phyloP scores from a whole-genome alignment of 2,113 vertebrate species.

The Antechinus flavipes region DNA sequence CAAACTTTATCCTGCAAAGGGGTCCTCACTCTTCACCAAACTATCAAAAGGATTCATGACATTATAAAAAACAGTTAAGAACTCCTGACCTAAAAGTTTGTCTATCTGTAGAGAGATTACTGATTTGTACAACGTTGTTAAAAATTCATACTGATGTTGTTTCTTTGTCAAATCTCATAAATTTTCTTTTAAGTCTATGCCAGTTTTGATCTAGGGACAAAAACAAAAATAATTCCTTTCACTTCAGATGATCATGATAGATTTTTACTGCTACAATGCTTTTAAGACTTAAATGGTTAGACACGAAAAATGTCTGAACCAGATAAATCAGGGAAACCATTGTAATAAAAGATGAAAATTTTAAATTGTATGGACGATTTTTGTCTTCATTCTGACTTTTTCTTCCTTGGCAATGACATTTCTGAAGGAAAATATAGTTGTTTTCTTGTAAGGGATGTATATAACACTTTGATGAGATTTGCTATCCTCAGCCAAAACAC shows the following conservation, averaged over 20 bases:
- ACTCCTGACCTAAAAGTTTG: neutral
- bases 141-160: neutral
- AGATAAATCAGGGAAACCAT: constrained; percentile 14
- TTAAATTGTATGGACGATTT: neutral
- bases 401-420: neutral
- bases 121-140: neutral
- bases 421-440: constrained; percentile 7
- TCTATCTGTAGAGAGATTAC: neutral
- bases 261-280: constrained; percentile 1
- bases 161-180: constrained; percentile 23
- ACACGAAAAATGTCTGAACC: neutral
- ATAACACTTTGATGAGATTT: neutral
- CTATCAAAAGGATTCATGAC: neutral
- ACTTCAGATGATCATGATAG: neutral
- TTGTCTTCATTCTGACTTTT: neutral
- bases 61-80: neutral
- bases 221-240: constrained; percentile 16
- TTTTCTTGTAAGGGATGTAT: neutral
- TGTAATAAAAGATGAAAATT: constrained; percentile 16
- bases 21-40: neutral
- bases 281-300: neutral
- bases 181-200: neutral
- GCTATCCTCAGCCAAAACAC: neutral
- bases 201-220: neutral
- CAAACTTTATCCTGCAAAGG: neutral